Evolutionary conservation across 2,797 vertebrate genomes (phyloP), one percentile per base, ranked within the genome.

Genomic region (Trachurus trachurus): DNA sequence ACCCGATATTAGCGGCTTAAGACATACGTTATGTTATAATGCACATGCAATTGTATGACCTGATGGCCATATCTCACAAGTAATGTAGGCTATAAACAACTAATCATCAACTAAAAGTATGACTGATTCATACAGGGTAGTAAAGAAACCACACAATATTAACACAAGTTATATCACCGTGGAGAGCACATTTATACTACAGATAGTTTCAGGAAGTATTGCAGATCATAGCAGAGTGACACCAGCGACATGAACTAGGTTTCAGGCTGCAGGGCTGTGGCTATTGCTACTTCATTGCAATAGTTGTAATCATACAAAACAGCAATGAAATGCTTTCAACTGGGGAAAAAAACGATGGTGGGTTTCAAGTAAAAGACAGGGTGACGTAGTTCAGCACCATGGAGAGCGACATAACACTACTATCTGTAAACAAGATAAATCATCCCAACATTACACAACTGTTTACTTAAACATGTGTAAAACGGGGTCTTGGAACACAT

Each of bases 311-410:
- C n/a, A 26, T 2, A 47, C 19, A 0, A 11, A 15, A 13, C 5
- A 34, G 1, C 7, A 7, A 47, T 13, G 0, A 10, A 10, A 21
- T 44, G 2, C 0, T 60, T 40, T 42, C 0, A 49, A 39, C 4
- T 34, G 31, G 4, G 39, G 9, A 0, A 2, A n/a, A n/a, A 1
- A 1, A 45, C 42, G 34, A 1, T 0, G 29, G 16, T 0, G 0
- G 6, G 1, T 1, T 17, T n/a, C 13, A 49, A 2, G 6, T 1
- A 1, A 54, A n/a, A n/a, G n/a, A n/a, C n/a, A n/a, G 6, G 39
- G 29, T 53, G 5, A 34, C 0, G 0, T 1, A 15, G 2, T 29
- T 76, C 63, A 71, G 53, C 40, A 78, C 59, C 58, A 80, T 1
- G n/a, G 31, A 60, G 19, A 60, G 29, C 12, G 17, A 11, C 4